Percentiles rank a stretch among this genome's conserved stretches.
Evolutionary conservation across 2,888 invertebrate species (phyloP).

Genomic region (Magallana nippona): DNA sequence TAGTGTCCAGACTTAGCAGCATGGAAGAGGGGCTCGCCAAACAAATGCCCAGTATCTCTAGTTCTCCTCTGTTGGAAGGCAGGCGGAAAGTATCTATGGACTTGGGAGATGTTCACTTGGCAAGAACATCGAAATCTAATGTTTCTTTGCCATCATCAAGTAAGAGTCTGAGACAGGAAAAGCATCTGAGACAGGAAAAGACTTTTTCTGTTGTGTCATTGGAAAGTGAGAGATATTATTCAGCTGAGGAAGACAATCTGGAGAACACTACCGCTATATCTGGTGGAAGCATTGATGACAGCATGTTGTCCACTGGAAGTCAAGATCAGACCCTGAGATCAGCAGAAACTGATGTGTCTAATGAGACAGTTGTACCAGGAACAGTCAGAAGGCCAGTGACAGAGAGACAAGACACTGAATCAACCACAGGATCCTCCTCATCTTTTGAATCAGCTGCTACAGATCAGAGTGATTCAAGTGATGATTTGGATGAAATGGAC

Average conservation of each 20-base stretch:
- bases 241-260: conserved; percentile 90
- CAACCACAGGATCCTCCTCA: conserved; percentile 56
- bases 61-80: neutral
- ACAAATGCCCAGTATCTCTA: neutral
- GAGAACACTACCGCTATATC: conserved; percentile 49
- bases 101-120: neutral
- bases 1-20: conserved; percentile 42
- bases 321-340: conserved; percentile 34
- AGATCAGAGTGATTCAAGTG: conserved; percentile 83
- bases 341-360: neutral
- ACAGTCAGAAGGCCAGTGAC: conserved; percentile 46
- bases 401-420: conserved; percentile 49
- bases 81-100: neutral
- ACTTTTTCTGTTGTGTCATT: conserved; percentile 64
- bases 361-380: neutral
- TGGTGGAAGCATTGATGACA: conserved; percentile 38
- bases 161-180: conserved; percentile 48
- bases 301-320: conserved; percentile 11
- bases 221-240: conserved; percentile 90
- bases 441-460: conserved; percentile 75
- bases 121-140: conserved; percentile 44
- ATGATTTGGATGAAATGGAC: conserved; percentile 90
- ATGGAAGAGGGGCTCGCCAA: conserved; percentile 35
- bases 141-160: conserved; percentile 53
- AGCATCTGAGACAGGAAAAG: conserved; percentile 47